Evolutionary conservation across 2,113 vertebrate genomes (phyloP).

Genomic region (Poecile atricapillus): DNA sequence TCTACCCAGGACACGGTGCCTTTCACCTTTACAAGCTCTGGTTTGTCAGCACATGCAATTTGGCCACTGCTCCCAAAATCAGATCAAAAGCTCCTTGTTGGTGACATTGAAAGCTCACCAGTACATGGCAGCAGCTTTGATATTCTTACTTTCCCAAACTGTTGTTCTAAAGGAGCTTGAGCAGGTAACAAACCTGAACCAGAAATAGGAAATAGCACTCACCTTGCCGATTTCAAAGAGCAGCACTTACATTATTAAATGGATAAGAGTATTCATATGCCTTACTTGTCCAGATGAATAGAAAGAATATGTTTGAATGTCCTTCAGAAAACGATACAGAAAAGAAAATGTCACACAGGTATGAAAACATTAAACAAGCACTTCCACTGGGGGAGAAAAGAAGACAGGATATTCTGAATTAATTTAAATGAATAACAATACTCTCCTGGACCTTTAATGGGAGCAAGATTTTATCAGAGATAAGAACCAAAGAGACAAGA

Average conservation of each 20-base stretch:
- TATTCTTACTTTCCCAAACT: neutral
- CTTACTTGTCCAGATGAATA: neutral
- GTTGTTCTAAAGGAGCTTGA: neutral
- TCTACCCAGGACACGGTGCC: accelerated
- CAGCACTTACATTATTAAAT: neutral
- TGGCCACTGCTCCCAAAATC: neutral
- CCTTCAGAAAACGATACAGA: neutral
- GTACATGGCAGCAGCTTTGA: neutral
- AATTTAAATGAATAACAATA: neutral
- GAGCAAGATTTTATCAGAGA: neutral
- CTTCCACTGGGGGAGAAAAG: neutral
- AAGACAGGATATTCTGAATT: neutral
- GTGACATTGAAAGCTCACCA: neutral
- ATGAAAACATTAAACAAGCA: conserved; percentile 12
- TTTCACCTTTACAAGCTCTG: neutral
- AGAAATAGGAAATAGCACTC: neutral
- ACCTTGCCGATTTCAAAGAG: neutral
- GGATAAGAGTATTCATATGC: neutral
- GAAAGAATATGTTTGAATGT: neutral
- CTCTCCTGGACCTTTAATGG: neutral
- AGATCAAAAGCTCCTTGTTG: neutral
- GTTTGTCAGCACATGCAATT: neutral
- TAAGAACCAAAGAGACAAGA: neutral
- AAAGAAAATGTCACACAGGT: neutral
- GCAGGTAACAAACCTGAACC: neutral